These are phyloP conservation scores for Pantherophis vulpinus DNA, from an alignment of 2,797 vertebrate genomes.

Conservation along the genomic window DNA sequence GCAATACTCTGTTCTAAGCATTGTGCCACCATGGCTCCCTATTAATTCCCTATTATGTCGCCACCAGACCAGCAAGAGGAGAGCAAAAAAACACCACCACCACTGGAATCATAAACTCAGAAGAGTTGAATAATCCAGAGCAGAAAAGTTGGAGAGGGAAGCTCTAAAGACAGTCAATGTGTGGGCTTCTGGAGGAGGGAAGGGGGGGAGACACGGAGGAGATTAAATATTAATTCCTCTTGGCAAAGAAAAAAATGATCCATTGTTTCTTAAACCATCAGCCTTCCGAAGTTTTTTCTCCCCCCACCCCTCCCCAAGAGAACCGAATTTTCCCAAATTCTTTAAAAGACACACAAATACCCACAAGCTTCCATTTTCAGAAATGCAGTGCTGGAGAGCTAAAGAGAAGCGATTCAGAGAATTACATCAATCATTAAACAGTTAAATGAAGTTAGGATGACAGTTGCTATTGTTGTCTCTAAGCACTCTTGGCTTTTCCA, in stretches of 20 bases:
- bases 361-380: slow-evolving; percentile 51
- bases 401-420: background rate
- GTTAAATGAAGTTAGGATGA: slow-evolving; percentile 62
- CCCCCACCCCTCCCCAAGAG: background rate
- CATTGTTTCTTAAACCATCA: slow-evolving; percentile 44
- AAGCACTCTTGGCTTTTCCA: slow-evolving; percentile 63
- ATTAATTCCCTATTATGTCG: background rate
- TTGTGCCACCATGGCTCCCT: background rate
- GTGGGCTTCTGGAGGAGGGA: background rate
- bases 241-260: slow-evolving; percentile 52
- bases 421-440: slow-evolving; percentile 61
- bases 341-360: slow-evolving; percentile 38
- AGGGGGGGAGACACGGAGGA: background rate
- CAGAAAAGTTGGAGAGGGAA: slow-evolving; percentile 2
- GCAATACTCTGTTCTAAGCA: background rate
- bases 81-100: background rate
- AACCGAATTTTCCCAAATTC: slow-evolving; percentile 57
- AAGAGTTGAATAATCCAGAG: slow-evolving; percentile 38
- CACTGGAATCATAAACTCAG: slow-evolving; percentile 32
- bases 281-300: slow-evolving; percentile 45
- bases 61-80: background rate
- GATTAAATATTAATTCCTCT: slow-evolving; percentile 49
- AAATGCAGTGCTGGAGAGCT: slow-evolving; percentile 25
- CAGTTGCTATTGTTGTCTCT: slow-evolving; percentile 63
- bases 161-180: slow-evolving; percentile 12